These are phyloP conservation scores for Synaphobranchus kaupii DNA, from an alignment of 2,797 vertebrate genomes.

Conservation along the genomic window DNA sequence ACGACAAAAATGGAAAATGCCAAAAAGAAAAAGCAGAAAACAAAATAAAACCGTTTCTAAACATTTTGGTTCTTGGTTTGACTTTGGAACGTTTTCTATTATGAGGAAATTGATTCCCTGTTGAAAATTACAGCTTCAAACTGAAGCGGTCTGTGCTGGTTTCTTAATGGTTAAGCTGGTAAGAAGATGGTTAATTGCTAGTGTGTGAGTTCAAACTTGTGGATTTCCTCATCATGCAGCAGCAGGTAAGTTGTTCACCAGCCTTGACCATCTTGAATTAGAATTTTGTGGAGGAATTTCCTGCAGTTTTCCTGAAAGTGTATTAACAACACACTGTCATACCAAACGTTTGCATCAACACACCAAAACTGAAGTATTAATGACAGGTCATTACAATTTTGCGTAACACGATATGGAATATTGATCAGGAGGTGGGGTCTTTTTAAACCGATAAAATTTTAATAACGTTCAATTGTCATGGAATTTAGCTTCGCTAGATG, in stretches of 20 bases:
- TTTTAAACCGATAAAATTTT: not conserved
- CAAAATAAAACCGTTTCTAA: conserved; percentile 43
- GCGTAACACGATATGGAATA: not conserved
- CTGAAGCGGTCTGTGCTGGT: not conserved
- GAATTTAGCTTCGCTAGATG: too few relatives aligned
- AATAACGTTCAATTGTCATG: not conserved
- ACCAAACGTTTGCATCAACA: not conserved
- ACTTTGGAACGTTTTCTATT: not conserved
- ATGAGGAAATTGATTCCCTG: not conserved
- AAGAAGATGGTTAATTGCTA: not conserved
- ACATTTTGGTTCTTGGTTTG: conserved; percentile 9
- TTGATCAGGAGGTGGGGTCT: not conserved
- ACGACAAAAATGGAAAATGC: conserved; percentile 58
- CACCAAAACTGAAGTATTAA: not conserved
- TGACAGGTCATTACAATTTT: not conserved
- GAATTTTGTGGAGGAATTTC: not conserved
- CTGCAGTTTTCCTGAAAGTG: not conserved
- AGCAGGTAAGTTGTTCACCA: not conserved
- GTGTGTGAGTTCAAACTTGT: not conserved
- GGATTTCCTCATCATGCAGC: not conserved
- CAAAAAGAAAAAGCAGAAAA: conserved; percentile 48
- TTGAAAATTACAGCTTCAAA: not conserved
- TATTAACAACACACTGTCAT: not conserved
- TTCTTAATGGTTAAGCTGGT: not conserved
- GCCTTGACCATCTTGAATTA: not conserved